Evolutionary conservation across 1,140 invertebrate species (phyloP), one percentile per base, ranked within the genome.

Genomic region (Scaptomyza montana): DNA sequence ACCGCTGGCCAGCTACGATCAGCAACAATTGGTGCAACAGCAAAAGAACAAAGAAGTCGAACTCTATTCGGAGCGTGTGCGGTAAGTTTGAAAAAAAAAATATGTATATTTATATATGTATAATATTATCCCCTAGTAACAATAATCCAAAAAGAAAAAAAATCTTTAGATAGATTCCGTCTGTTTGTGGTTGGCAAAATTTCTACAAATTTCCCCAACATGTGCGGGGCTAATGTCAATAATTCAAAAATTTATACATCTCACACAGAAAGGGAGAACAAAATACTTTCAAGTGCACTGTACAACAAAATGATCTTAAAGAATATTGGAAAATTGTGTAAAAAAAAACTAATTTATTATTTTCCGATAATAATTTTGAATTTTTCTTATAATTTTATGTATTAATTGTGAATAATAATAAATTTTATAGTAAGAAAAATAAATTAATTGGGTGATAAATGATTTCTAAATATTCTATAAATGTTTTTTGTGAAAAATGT

Each of bases 51-150:
- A 94, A 78, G 96, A 96, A 92, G 94, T 96, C 62, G 96, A 97
- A 84, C 94, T 97, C 73, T 95, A 96, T 91, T 95, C 95, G 43
- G 96, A 97, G 90, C 93, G 95, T 87, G 93, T 95, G 86, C 94
- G 96, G 96, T 97, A 91, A 95, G 95, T 93, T 16, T 1, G 5
- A 33, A 33, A 33, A 33, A 33, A 33, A 33, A 30, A 30, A 30
- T n/a, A n/a, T n/a, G n/a, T n/a, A n/a, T n/a, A n/a, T n/a, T n/a
- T n/a, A n/a, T n/a, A n/a, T n/a, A n/a, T n/a, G n/a, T n/a, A n/a
- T 1, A 16, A 16, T 16, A 16, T 16, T 16, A 16, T 16, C 1
- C 16, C 5, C 28, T 30, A 30, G 3, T 30, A 30, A 30, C 28
- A 45, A 19, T 7, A 49, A 12, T 16, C 36, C 36, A 3, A 6